Conservation (phyloP, 1,140 invertebrate species). For the Atta texana region DNA sequence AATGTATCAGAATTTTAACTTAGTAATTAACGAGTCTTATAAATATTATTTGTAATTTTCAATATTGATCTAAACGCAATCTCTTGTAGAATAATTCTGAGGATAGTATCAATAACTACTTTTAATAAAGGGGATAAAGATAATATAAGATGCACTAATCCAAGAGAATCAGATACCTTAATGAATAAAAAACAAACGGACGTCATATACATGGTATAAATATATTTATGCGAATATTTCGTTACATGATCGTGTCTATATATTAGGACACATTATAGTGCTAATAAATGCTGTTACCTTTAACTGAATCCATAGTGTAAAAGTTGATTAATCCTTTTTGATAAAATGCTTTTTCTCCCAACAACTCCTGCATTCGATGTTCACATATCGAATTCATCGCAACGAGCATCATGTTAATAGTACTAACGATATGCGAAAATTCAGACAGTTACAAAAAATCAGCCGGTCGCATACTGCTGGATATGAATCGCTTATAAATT, state of each 20-base stretch:
- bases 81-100: background rate
- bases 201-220: conserved; percentile 70
- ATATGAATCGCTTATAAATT: conserved; percentile 35
- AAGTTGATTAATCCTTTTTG: conserved; percentile 43
- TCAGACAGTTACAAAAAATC: conserved; percentile 23
- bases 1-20: background rate
- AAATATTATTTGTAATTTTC: background rate
- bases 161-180: background rate
- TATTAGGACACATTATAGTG: conserved; percentile 65
- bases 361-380: background rate
- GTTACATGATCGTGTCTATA: conserved; percentile 65
- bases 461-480: background rate
- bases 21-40: background rate
- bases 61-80: background rate
- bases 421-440: conserved; percentile 43
- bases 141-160: background rate
- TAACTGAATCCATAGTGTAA: conserved; percentile 56
- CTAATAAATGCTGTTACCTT: conserved; percentile 70
- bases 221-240: conserved; percentile 74
- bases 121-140: background rate
- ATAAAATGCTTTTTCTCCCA: conserved; percentile 40
- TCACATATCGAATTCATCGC: conserved; percentile 15
- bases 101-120: background rate
- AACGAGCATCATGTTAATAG: conserved; percentile 15
- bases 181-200: conserved; percentile 32